Conservation (phyloP, 2,113 vertebrate species). For the Mustela nigripes region DNA sequence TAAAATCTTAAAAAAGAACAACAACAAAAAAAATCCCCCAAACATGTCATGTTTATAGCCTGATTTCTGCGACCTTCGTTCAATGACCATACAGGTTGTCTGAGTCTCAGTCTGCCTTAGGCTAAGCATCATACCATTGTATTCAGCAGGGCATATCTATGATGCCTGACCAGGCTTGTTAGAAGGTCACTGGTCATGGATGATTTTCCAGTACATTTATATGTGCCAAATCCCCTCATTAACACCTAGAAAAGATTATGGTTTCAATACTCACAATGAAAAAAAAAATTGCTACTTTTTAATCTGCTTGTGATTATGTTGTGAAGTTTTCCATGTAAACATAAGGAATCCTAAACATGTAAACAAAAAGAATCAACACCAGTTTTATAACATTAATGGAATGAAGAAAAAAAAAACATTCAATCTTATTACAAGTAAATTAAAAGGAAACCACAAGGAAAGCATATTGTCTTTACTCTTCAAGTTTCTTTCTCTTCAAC, state of each 20-base stretch:
- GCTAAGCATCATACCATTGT: neutral
- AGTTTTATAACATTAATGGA: neutral
- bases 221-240: neutral
- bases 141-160: neutral
- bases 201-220: neutral
- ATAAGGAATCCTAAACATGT: neutral
- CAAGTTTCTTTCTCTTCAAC: neutral
- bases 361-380: neutral
- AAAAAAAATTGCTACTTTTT: neutral
- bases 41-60: neutral
- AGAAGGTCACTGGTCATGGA: neutral
- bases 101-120: neutral
- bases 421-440: neutral
- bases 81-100: neutral
- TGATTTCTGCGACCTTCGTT: neutral
- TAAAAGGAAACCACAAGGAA: neutral
- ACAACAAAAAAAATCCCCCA: neutral
- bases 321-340: neutral
- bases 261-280: neutral
- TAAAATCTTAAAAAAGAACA: neutral
- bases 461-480: neutral
- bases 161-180: neutral
- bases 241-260: neutral
- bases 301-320: neutral
- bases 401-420: neutral